phyloP scores from a whole-genome alignment of 2,797 vertebrate species.

The Cirrhinus molitorella region DNA sequence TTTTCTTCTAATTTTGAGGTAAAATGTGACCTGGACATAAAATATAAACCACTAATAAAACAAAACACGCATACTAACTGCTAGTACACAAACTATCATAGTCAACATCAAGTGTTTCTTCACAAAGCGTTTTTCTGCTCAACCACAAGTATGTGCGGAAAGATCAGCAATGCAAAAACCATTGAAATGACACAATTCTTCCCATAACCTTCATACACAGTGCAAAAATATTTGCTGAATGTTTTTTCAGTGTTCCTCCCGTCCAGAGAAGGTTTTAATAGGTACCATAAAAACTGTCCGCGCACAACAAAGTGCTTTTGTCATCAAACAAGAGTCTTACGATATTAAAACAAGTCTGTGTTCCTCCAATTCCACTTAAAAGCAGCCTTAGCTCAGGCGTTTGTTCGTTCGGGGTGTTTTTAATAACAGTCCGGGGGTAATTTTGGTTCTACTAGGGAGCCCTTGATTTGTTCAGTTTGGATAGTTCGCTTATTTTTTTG shows the following conservation, averaged over 20 bases:
- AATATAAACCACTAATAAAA: neutral
- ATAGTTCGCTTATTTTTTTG: neutral
- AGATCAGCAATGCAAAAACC: neutral
- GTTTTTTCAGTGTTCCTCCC: neutral
- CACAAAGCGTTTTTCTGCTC: neutral
- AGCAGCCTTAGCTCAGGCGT: neutral
- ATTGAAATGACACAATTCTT: neutral
- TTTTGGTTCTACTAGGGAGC: neutral
- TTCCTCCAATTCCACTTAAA: neutral
- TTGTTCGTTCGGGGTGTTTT: neutral
- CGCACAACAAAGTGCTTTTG: neutral
- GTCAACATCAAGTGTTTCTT: neutral
- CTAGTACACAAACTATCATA: neutral
- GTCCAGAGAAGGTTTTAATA: slow-evolving; percentile 34
- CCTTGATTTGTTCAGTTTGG: neutral
- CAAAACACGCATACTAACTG: neutral
- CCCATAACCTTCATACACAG: too few relatives aligned
- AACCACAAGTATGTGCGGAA: neutral
- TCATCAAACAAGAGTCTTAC: neutral
- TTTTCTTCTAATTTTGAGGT: neutral
- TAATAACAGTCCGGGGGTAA: neutral
- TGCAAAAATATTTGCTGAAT: neutral
- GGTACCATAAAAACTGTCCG: neutral
- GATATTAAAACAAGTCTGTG: neutral
- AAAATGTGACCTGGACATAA: neutral